Percentiles rank a stretch among this genome's conserved stretches.
These are phyloP conservation scores for Halictus quadricinctus DNA, from an alignment of 2,888 invertebrate species.

Conservation along the genomic window DNA sequence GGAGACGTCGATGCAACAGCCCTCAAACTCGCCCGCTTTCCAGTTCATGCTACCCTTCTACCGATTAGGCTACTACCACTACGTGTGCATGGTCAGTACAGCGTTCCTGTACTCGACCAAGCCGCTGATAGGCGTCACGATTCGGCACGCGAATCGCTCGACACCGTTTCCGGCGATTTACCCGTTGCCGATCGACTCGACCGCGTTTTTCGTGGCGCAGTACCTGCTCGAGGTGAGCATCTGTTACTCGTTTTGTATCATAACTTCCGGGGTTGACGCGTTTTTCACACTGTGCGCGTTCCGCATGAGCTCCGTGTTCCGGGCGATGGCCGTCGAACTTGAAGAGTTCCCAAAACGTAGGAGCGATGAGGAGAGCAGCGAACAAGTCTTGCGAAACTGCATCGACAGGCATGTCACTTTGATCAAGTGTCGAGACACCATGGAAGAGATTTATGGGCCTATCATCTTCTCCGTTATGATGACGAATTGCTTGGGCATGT, in stretches of 20 bases:
- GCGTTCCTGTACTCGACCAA: neutral
- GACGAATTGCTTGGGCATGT: neutral
- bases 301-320: constrained; percentile 5
- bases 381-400: neutral
- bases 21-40: neutral
- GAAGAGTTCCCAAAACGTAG: neutral
- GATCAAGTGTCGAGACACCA: neutral
- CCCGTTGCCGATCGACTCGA: neutral
- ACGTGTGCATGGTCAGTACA: constrained; percentile 3
- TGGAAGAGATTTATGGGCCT: neutral
- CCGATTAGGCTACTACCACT: neutral
- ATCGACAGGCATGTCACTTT: neutral
- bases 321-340: neutral
- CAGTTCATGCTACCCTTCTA: neutral
- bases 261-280: constrained; percentile 2
- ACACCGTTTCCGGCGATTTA: neutral
- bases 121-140: neutral
- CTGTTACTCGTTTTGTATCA: constrained; percentile 4
- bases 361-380: neutral
- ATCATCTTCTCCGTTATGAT: neutral
- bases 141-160: neutral
- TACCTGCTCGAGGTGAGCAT: neutral
- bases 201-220: neutral
- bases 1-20: neutral
- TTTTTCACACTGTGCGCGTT: constrained; percentile 10